Percentiles rank a stretch among this genome's conserved stretches.
Conservation (phyloP, 2,113 vertebrate genomes). For the Heterotis niloticus region DNA sequence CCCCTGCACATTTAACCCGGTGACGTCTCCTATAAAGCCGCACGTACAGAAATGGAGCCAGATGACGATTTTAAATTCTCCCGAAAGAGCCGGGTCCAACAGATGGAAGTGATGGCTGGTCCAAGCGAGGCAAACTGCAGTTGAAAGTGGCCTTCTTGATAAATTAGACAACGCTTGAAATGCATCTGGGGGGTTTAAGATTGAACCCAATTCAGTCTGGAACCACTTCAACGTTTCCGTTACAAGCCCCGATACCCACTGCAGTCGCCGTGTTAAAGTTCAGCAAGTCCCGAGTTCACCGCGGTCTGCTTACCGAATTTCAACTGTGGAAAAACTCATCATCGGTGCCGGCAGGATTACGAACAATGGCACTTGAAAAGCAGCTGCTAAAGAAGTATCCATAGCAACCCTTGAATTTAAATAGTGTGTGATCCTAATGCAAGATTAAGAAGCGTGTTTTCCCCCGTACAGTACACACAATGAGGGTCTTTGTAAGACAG, state of each 20-base stretch:
- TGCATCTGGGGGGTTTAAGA: no score
- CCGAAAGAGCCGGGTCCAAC: no score
- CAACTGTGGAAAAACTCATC: conserved; percentile 30
- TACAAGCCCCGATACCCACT: neutral
- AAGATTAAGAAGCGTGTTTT: conserved; percentile 24
- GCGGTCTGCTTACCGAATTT: neutral
- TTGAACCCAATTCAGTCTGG: no score
- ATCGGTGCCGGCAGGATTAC: conserved; percentile 27
- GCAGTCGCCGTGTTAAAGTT: neutral
- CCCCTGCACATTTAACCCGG: no score
- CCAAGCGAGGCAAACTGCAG: no score
- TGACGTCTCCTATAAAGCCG: no score
- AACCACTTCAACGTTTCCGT: neutral
- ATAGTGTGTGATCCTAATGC: conserved; percentile 27
- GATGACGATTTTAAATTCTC: no score
- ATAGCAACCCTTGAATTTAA: conserved; percentile 38
- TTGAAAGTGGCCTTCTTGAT: no score
- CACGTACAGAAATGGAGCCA: no score
- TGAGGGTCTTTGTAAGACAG: conserved; percentile 4
- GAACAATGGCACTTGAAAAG: conserved; percentile 30
- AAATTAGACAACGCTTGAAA: no score
- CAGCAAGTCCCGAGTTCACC: neutral
- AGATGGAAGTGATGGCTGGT: no score
- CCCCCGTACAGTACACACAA: neutral
- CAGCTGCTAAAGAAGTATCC: conserved; percentile 36